phyloP scores from a whole-genome alignment of 2,888 invertebrate species.

The Ametastegia equiseti region DNA sequence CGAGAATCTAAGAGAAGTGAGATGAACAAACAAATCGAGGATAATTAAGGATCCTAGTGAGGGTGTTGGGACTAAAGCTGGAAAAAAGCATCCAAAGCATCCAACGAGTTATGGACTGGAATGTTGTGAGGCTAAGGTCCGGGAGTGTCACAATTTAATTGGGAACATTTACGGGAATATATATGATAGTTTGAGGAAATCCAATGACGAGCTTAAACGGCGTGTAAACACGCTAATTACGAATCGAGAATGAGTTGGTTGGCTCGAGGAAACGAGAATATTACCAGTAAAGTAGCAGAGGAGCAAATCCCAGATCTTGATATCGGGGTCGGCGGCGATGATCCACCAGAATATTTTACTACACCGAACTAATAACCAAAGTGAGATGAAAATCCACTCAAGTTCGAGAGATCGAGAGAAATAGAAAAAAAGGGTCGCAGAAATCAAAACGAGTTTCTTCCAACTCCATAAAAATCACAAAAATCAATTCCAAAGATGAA shows the following conservation, averaged over 20 bases:
- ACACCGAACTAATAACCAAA: constrained; percentile 14
- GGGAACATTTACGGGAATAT: constrained; percentile 28
- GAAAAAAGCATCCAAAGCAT: background rate
- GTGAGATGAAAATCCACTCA: background rate
- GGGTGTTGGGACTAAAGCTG: background rate
- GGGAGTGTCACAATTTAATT: constrained; percentile 40
- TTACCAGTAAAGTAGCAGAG: constrained; percentile 17
- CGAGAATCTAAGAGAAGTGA: no score
- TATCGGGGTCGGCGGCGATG: background rate
- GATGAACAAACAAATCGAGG: no score
- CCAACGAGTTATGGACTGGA: constrained; percentile 27
- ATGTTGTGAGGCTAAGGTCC: constrained; percentile 10
- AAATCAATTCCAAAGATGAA: background rate
- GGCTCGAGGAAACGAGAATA: constrained; percentile 25
- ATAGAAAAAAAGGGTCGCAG: background rate
- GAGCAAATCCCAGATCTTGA: constrained; percentile 33
- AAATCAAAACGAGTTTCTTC: constrained; percentile 1
- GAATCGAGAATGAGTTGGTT: constrained; percentile 27
- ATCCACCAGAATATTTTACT: background rate
- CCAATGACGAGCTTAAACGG: constrained; percentile 54
- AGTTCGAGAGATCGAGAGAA: background rate
- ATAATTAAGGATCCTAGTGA: background rate
- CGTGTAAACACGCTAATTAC: constrained; percentile 62
- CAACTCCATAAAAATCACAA: background rate
- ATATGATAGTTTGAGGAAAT: background rate